Evolutionary conservation across 2,888 invertebrate species (phyloP).

Genomic region (Scelioninae gen. 2): DNA sequence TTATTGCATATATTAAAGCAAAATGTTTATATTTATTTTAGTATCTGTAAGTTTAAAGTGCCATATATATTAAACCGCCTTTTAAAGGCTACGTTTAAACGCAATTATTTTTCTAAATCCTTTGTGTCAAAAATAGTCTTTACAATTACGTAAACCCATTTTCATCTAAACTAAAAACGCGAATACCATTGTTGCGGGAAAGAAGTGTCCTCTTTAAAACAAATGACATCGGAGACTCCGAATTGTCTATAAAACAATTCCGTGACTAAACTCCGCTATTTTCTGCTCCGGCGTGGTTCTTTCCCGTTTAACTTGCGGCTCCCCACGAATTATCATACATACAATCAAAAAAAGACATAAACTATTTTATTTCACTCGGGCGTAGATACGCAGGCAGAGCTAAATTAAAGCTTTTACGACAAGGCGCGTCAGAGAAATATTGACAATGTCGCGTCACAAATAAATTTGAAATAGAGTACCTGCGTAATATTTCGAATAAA

Average conservation of each 20-base stretch:
- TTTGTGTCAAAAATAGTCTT: no score
- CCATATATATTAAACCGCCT: no score
- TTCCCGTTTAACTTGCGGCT: conserved; percentile 38
- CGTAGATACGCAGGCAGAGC: conserved; percentile 42
- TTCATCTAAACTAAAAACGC: neutral
- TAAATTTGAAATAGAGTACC: conserved; percentile 36
- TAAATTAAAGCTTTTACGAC: conserved; percentile 54
- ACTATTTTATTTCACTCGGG: conserved; percentile 53
- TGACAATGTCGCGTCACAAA: conserved; percentile 32
- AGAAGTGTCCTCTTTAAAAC: neutral
- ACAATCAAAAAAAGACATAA: conserved; percentile 56
- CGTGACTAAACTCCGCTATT: conserved; percentile 18
- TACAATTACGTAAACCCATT: neutral
- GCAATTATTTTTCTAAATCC: no score
- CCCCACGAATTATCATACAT: conserved; percentile 53
- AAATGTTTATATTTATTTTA: no score
- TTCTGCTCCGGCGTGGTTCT: conserved; percentile 4
- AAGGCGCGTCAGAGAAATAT: conserved; percentile 37
- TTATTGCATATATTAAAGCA: no score
- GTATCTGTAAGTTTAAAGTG: no score
- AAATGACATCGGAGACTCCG: neutral
- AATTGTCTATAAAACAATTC: conserved; percentile 33
- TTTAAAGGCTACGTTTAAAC: no score
- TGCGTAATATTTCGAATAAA: no score
- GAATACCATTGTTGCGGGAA: neutral